Conservation (phyloP, 2,888 invertebrate genomes). For the Trichogramma evanescens region DNA sequence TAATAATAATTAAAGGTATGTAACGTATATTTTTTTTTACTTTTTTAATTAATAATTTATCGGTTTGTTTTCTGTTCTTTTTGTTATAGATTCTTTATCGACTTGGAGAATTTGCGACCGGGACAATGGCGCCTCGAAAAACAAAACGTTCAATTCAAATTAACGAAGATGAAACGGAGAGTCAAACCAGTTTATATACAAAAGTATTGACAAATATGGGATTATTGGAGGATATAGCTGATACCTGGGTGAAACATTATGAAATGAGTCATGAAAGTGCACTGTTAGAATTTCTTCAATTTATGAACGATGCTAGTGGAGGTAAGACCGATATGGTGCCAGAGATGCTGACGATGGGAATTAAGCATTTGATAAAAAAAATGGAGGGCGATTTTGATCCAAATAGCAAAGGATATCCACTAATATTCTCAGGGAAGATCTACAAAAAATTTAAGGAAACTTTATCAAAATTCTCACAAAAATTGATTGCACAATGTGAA, state of each 20-base stretch:
- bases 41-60: too few species aligned
- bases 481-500: conserved; percentile 93
- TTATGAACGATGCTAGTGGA: conserved; percentile 96
- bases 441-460: conserved; percentile 96
- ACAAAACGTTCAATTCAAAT: too few species aligned
- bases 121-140: too few species aligned
- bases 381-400: conserved; percentile 99
- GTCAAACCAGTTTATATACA: conserved; percentile 78
- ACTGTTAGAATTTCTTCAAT: conserved; percentile 90
- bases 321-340: conserved; percentile 90
- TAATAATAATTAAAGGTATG: too few species aligned
- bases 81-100: too few species aligned
- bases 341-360: conserved; percentile 93
- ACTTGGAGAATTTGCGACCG: too few species aligned
- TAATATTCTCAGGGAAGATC: conserved; percentile 92
- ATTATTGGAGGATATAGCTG: conserved; percentile 81
- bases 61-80: too few species aligned
- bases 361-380: conserved; percentile 91
- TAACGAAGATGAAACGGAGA: conserved; percentile 48
- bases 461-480: conserved; percentile 96
- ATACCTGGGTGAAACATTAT: conserved; percentile 98
- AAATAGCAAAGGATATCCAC: conserved; percentile 97
- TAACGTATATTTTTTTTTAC: too few species aligned
- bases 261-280: conserved; percentile 87
- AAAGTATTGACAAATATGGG: conserved; percentile 76